Percentiles rank a stretch among this genome's conserved stretches.
Evolutionary conservation across 2,113 vertebrate species (phyloP).

Genomic region (Rhagologus leucostigma): DNA sequence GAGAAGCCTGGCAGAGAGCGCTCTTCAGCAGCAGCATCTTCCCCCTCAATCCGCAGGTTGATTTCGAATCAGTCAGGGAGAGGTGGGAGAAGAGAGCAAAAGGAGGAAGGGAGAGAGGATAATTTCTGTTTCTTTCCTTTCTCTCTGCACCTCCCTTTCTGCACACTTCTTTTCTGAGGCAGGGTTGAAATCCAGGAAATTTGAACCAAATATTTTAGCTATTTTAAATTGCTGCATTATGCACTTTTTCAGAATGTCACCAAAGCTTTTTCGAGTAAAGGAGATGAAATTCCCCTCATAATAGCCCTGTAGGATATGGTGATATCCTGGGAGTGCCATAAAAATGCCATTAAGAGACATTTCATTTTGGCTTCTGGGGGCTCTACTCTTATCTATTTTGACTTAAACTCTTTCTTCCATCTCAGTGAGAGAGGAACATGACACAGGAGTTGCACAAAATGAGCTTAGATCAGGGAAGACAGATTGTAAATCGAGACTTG

Average conservation of each 20-base stretch:
- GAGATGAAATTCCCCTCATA: conserved; percentile 27
- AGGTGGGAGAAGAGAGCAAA: background rate
- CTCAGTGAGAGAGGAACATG: background rate
- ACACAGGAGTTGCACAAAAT: background rate
- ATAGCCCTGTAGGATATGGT: background rate
- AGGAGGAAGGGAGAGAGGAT: background rate
- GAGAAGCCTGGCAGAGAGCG: background rate
- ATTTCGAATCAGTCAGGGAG: background rate
- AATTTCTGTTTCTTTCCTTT: background rate
- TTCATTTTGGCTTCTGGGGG: background rate
- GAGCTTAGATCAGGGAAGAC: background rate
- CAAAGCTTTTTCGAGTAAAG: background rate
- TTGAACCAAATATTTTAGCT: conserved; percentile 24
- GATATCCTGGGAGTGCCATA: background rate
- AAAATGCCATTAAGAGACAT: background rate
- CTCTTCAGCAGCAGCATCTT: background rate
- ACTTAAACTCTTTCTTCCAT: conserved; percentile 10
- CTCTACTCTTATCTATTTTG: background rate
- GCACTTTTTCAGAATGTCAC: conserved; percentile 12
- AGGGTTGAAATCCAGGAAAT: background rate
- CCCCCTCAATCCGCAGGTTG: background rate
- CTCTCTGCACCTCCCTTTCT: background rate
- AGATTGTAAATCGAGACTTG: conserved; percentile 10
- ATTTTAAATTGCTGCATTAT: conserved; percentile 15
- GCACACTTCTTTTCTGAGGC: background rate